Percentiles rank a stretch among this genome's conserved stretches.
phyloP scores from a whole-genome alignment of 53 echinoderm and acorn worm genomes.

The Mesocentrotus franciscanus region DNA sequence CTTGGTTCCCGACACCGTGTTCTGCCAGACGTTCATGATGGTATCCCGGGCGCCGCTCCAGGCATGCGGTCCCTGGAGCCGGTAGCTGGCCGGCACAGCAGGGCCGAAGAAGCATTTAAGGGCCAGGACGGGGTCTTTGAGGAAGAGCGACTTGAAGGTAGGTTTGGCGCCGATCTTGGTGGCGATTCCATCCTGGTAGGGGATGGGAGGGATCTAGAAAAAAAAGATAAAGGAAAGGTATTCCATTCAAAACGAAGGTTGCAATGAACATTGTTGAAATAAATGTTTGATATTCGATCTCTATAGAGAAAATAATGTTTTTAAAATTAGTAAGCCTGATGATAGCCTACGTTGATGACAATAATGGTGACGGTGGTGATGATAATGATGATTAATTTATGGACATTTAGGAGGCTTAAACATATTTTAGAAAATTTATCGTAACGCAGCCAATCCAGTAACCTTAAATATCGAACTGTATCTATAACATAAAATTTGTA shows the following conservation, averaged over 20 bases:
- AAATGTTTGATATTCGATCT: background rate
- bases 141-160: constrained; percentile 67
- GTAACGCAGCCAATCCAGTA: too few species aligned
- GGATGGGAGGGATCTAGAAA: constrained; percentile 75
- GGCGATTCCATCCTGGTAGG: constrained; percentile 77
- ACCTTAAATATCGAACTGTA: too few species aligned
- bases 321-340: background rate
- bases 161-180: constrained; percentile 78
- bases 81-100: constrained; percentile 77
- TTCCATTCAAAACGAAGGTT: background rate
- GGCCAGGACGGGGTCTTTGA: constrained; percentile 82
- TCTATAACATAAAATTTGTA: too few species aligned
- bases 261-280: background rate
- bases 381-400: background rate
- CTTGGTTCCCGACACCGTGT: constrained; percentile 62
- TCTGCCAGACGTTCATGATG: constrained; percentile 73
- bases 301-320: background rate
- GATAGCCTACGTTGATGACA: background rate
- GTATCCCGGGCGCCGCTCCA: constrained; percentile 81
- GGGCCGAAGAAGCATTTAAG: constrained; percentile 80
- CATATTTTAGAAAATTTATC: too few species aligned
- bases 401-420: background rate
- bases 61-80: constrained; percentile 76
- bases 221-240: background rate
- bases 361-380: background rate